A percentile compares a stretch with the other conserved stretches of the same genome.
Conservation (phyloP, 2,888 invertebrate genomes). For the Bembecia ichneumoniformis region DNA sequence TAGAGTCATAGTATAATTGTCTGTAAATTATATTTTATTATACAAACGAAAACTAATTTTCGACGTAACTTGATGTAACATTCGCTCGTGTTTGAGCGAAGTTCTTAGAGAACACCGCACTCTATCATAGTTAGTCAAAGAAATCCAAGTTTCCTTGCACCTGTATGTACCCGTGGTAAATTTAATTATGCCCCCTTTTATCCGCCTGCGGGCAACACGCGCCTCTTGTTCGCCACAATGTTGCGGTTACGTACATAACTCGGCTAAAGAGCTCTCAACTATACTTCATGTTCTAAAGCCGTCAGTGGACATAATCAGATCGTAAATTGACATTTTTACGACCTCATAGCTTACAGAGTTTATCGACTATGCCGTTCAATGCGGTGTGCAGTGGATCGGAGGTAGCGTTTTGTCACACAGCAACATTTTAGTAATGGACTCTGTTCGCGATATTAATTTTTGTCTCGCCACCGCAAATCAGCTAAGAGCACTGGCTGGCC, state of each 20-base stretch:
- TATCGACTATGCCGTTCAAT: neutral
- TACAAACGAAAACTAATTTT: neutral
- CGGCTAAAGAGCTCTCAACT: conserved; percentile 16
- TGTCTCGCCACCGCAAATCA: neutral
- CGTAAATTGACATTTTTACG: conserved; percentile 12
- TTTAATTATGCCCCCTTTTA: conserved; percentile 25
- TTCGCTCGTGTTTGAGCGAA: neutral
- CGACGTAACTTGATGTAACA: conserved; percentile 1
- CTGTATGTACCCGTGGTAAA: conserved; percentile 22
- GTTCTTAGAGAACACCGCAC: neutral
- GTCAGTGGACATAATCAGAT: conserved; percentile 15
- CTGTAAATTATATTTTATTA: no score
- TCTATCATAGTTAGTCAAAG: conserved; percentile 16
- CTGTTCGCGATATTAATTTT: neutral
- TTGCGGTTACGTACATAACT: conserved; percentile 16
- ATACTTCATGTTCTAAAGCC: conserved; percentile 21
- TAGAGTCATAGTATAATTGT: no score
- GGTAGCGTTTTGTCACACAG: neutral
- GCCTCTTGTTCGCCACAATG: conserved; percentile 17
- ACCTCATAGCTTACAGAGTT: conserved; percentile 1
- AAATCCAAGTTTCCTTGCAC: conserved; percentile 19
- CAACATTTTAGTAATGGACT: neutral
- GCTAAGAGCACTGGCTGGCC: no score
- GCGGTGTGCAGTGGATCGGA: neutral
- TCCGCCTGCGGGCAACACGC: conserved; percentile 5